Evolutionary conservation across 2,888 invertebrate genomes (phyloP).

Genomic region (Noctua comes): DNA sequence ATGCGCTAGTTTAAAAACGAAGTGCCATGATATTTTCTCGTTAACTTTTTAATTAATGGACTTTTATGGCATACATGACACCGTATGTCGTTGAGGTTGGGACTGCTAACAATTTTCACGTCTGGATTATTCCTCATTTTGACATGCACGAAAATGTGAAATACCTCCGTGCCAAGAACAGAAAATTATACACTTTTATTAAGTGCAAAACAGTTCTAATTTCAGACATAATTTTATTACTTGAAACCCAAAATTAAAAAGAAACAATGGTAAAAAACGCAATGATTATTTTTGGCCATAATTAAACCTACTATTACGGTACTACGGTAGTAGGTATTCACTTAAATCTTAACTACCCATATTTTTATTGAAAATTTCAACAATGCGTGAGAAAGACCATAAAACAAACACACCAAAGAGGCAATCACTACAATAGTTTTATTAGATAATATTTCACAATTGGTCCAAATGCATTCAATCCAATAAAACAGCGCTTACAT

Average conservation of each 20-base stretch:
- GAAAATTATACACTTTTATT: constrained; percentile 9
- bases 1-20: not conserved
- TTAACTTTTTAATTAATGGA: constrained; percentile 23
- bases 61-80: constrained; percentile 7
- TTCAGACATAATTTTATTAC: not conserved
- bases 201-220: not conserved
- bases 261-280: constrained; percentile 23
- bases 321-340: not conserved
- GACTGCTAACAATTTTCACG: constrained; percentile 17
- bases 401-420: constrained; percentile 27
- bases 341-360: not conserved
- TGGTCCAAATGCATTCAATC: constrained; percentile 58
- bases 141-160: not conserved
- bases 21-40: constrained; percentile 20
- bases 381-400: constrained; percentile 42
- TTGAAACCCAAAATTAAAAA: constrained; percentile 21
- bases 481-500: constrained; percentile 62
- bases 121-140: not conserved
- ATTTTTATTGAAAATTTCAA: constrained; percentile 14
- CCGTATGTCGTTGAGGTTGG: not conserved
- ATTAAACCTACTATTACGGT: not conserved
- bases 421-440: constrained; percentile 50
- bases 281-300: constrained; percentile 4
- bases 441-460: constrained; percentile 64
- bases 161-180: not conserved